Conservation (phyloP, 2,888 invertebrate genomes). For the Cremastinae sp. region DNA sequence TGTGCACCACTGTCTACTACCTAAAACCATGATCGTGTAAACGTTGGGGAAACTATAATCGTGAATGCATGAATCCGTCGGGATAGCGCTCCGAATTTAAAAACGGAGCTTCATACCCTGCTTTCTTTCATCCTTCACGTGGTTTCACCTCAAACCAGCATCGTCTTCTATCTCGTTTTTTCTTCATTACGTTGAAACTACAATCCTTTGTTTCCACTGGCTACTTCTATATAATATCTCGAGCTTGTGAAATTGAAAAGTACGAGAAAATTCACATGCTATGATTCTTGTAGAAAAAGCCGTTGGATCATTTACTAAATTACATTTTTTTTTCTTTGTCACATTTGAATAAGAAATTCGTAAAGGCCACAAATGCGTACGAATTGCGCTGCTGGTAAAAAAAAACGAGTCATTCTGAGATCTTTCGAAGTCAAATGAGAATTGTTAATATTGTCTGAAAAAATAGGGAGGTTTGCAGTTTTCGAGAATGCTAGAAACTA, state of each 20-base stretch:
- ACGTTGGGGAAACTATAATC: constrained; percentile 67
- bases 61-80: constrained; percentile 68
- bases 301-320: too few relatives aligned
- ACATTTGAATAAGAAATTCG: too few relatives aligned
- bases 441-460: too few relatives aligned
- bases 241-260: neutral
- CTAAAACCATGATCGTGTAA: constrained; percentile 60
- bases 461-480: too few relatives aligned
- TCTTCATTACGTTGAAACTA: constrained; percentile 37
- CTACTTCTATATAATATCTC: neutral
- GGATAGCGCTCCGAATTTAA: constrained; percentile 61
- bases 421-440: too few relatives aligned
- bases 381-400: too few relatives aligned
- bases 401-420: too few relatives aligned
- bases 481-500: constrained; percentile 11
- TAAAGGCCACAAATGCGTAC: too few relatives aligned
- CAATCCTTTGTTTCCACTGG: constrained; percentile 14
- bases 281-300: too few relatives aligned
- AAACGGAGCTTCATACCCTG: constrained; percentile 64
- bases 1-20: constrained; percentile 65
- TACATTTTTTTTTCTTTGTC: too few relatives aligned
- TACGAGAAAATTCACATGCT: too few relatives aligned
- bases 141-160: constrained; percentile 21
- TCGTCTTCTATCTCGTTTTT: constrained; percentile 40
- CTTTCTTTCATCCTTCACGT: constrained; percentile 51